phyloP scores from a whole-genome alignment of 2,888 invertebrate species.

The Eupithecia exiguata region DNA sequence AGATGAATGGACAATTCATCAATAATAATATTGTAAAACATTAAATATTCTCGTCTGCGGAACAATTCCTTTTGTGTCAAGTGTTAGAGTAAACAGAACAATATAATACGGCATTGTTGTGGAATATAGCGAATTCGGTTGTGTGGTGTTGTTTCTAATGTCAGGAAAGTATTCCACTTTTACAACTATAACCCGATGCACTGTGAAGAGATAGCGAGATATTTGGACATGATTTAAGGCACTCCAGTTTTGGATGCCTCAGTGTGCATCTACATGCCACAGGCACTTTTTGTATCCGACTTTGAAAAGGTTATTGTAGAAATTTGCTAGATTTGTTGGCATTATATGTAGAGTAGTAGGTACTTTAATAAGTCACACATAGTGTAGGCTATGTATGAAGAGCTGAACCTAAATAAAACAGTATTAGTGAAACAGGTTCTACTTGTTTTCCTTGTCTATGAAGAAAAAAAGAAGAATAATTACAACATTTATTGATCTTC shows the following conservation, averaged over 20 bases:
- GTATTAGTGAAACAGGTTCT: too few relatives aligned
- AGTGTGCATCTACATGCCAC: neutral
- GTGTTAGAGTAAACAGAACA: conserved; percentile 12
- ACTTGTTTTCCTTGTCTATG: too few relatives aligned
- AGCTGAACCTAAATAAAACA: too few relatives aligned
- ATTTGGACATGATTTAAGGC: neutral
- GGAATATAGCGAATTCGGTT: neutral
- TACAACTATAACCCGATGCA: neutral
- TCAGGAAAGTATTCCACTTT: neutral
- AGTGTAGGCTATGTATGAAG: neutral
- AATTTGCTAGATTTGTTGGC: neutral
- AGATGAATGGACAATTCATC: conserved; percentile 1
- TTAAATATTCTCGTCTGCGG: neutral
- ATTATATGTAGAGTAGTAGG: neutral
- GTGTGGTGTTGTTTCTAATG: neutral
- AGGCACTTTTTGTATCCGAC: neutral
- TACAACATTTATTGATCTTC: too few relatives aligned
- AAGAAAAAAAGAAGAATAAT: too few relatives aligned
- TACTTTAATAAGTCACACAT: neutral
- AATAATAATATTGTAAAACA: neutral
- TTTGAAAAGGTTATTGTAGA: neutral
- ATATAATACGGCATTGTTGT: conserved; percentile 7
- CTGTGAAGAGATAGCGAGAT: neutral
- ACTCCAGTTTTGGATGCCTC: neutral
- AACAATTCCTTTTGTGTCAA: conserved; percentile 19